Evolutionary conservation across 92 coral and sea anemone genomes (phyloP).

Genomic region (Heliopora coerulea): DNA sequence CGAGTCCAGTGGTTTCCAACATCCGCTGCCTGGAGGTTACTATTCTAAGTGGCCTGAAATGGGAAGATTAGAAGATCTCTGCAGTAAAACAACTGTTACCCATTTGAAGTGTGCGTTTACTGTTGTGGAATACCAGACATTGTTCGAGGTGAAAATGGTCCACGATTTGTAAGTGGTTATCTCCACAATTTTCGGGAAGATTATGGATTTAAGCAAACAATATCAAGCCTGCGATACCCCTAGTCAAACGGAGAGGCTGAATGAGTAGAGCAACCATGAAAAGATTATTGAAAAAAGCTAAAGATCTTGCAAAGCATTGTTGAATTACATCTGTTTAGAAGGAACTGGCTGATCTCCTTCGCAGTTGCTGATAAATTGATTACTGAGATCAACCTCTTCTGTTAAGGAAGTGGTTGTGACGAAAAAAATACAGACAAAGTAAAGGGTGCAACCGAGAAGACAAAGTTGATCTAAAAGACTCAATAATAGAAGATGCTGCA

Average conservation of each 20-base stretch:
- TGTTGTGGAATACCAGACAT: too few species aligned
- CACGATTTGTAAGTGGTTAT: slow-evolving; percentile 7
- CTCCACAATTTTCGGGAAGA: background rate
- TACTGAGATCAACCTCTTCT: background rate
- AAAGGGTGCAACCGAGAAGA: background rate
- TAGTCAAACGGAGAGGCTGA: slow-evolving; percentile 7
- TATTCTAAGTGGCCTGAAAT: slow-evolving; percentile 4
- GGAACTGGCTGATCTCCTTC: background rate
- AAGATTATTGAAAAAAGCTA: too few species aligned
- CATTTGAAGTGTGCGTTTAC: slow-evolving; percentile 7
- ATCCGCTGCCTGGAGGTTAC: too few species aligned
- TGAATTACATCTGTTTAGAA: background rate
- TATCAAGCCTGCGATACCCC: background rate
- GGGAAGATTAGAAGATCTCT: background rate
- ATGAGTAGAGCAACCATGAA: too few species aligned
- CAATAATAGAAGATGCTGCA: background rate
- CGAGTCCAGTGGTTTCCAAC: too few species aligned
- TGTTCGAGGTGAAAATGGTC: background rate
- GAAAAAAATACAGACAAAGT: background rate
- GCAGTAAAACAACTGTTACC: slow-evolving; percentile 4
- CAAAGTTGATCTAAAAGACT: slow-evolving; percentile 1
- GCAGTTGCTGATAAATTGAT: background rate
- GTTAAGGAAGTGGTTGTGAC: too few species aligned
- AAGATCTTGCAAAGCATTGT: slow-evolving; percentile 1
- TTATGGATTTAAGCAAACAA: slow-evolving; percentile 7